A percentile compares a stretch with the other conserved stretches of the same genome.
Conservation (phyloP, 2,797 vertebrate species). For the Spinus pinus region DNA sequence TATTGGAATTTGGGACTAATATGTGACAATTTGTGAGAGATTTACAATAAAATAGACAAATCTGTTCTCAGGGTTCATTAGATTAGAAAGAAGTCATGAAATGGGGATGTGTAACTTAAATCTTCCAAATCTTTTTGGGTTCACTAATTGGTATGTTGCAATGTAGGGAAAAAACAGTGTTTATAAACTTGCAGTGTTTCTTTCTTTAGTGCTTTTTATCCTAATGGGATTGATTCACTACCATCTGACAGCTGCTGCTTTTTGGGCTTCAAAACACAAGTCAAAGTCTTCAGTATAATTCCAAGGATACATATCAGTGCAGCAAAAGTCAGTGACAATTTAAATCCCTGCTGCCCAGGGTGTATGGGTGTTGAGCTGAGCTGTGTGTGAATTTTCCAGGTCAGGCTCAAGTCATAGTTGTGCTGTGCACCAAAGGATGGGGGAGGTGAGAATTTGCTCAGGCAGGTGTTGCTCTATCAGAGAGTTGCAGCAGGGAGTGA, state of each 20-base stretch:
- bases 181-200: neutral
- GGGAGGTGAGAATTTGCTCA: neutral
- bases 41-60: neutral
- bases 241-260: neutral
- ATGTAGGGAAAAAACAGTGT: neutral
- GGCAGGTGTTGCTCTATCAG: neutral
- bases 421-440: accelerated
- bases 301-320: neutral
- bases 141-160: neutral
- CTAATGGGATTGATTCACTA: neutral
- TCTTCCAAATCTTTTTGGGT: neutral
- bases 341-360: neutral
- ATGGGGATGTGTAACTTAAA: neutral
- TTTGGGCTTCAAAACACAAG: neutral
- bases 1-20: neutral
- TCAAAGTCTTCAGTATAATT: neutral
- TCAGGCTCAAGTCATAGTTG: neutral
- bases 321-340: neutral
- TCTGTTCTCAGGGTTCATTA: neutral
- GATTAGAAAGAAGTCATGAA: neutral
- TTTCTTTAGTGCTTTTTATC: neutral
- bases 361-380: neutral
- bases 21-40: neutral
- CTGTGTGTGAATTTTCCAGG: neutral
- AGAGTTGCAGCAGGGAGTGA: neutral